phyloP scores from a whole-genome alignment of 1,140 invertebrate species.

The Psilanteris sp. region DNA sequence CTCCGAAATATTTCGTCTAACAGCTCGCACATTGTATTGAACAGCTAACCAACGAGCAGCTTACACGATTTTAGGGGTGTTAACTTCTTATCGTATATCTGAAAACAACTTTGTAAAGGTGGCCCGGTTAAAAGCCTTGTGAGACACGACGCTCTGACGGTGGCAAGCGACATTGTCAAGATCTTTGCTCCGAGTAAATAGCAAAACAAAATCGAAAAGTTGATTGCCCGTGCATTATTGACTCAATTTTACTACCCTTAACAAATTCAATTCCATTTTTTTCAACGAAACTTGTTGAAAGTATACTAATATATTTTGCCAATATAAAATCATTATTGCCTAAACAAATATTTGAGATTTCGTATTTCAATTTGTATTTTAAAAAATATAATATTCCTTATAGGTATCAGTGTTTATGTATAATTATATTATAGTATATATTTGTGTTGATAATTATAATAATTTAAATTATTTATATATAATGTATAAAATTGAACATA shows the following conservation, averaged over 20 bases:
- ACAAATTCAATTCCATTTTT: slow-evolving; percentile 27
- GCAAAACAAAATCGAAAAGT: slow-evolving; percentile 39
- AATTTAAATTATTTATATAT: too few relatives aligned
- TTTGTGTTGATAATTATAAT: too few relatives aligned
- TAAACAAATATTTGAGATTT: too few relatives aligned
- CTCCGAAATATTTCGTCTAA: slow-evolving; percentile 35
- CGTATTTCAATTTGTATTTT: too few relatives aligned
- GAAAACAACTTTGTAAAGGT: slow-evolving; percentile 47
- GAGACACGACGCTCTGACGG: slow-evolving; percentile 30
- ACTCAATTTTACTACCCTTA: slow-evolving; percentile 26
- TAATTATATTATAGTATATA: too few relatives aligned
- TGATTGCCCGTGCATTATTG: slow-evolving; percentile 35
- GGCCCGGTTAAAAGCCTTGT: slow-evolving; percentile 19
- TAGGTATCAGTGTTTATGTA: too few relatives aligned
- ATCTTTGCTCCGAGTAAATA: slow-evolving; percentile 49
- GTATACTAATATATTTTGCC: too few relatives aligned
- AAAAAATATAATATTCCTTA: too few relatives aligned
- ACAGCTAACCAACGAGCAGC: slow-evolving; percentile 21
- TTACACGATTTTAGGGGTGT: slow-evolving; percentile 33
- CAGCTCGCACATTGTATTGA: slow-evolving; percentile 7
- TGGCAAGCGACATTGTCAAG: slow-evolving; percentile 39
- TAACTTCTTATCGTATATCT: slow-evolving; percentile 57
- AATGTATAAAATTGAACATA: slow-evolving; percentile 16
- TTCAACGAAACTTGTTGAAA: slow-evolving; percentile 16
- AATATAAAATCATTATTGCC: too few relatives aligned